Base-by-base conservation (phyloP, 2,113 vertebrate species). In the Hiodon tergisus region DNA sequence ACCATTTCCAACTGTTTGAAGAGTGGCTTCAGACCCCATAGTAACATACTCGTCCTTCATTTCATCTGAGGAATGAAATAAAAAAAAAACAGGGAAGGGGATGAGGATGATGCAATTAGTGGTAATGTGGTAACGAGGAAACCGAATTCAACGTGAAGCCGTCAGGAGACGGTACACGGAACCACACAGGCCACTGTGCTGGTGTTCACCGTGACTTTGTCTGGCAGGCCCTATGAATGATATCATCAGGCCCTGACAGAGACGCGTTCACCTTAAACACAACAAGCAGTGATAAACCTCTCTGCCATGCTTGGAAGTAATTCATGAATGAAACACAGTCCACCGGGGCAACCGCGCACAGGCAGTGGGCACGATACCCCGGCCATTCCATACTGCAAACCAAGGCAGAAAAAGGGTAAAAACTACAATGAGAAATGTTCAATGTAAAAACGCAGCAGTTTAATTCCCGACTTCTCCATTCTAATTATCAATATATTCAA, bases 261-360 rank as follows among this genome's bases (percentile, higher is more conserved):
- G 90, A 92, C 87, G 93, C 94, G 92, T 94, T 95, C 95, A 94
- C 92, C 93, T 93, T 93, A 91, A 92, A 92, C 90, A 88, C 77
- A 86, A 91, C 90, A 92, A 90, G 81, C 74, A 91, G 90, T 81
- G 46, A 4, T 11, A 17, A 16, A 16, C n/a, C n/a, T 11, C 84
- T 80, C 86, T 47, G 80, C 84, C 83, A 84, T 82, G 87, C 50
- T 54, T 67, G 80, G 0, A 71, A 65, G 69, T 81, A 86, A 88
- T 87, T 88, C 86, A 86, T 81, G 84, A 73, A 82, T 86, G 80
- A 76, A 82, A 79, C 82, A 78, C 50, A 14, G 47, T 75, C 78
- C 85, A 89, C 88, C 88, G 89, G 87, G 89, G 84, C 86, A 86
- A 87, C 86, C 87, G 84, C 47, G 82, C 80, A 57, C 31, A 77